Evolutionary conservation across 1,140 invertebrate species (phyloP), one percentile per base, ranked within the genome.

Genomic region (Drosophila grimshawi): DNA sequence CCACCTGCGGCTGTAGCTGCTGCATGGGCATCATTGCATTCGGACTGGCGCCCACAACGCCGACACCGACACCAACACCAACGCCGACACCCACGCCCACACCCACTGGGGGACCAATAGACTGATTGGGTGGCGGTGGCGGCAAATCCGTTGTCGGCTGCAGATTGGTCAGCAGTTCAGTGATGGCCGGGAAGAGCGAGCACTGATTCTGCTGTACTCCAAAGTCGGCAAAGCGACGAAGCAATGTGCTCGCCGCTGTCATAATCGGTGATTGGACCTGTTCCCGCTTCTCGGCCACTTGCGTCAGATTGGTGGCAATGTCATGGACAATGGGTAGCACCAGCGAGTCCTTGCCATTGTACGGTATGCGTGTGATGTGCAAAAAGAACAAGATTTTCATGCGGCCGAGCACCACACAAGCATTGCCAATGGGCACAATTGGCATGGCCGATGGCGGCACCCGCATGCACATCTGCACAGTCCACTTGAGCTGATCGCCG

Each of bases 291-390:
- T 98, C 97, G 2, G 97, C 97, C 55, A 98, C 93, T 81, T 97
- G 96, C 4, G 97, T 97, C 5, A 96, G 93, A 93, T 99, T 98
- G 11, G 95, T 95, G 73, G 94, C 95, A 46, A 97, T 95, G 91
- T 98, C 98, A 91, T 98, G 98, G 6, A 99, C 95, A 41, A 98
- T 93, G 2, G 98, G 97, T 68, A 98, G 93, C 5, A 98, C 95
- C 29, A 99, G 91, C 3, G 96, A 96, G 29, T 94, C 93, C 55
- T 94, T 94, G 75, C 95, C 94, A 11, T 94, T 94, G 19, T 95
- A 95, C 4, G 90, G 86, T 53, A 96, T 94, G 66, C 97, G 94
- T 0, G 96, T 98, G 49, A 98, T 95, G 94, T 97, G 97, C 68
- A 98, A 93, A 88, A 97, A 98, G 93, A 98, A 97, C 8, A 98